A percentile compares a stretch with the other conserved stretches of the same genome.
These are phyloP conservation scores for Drosophila formosana DNA, from an alignment of 2,888 invertebrate species.

Conservation along the genomic window DNA sequence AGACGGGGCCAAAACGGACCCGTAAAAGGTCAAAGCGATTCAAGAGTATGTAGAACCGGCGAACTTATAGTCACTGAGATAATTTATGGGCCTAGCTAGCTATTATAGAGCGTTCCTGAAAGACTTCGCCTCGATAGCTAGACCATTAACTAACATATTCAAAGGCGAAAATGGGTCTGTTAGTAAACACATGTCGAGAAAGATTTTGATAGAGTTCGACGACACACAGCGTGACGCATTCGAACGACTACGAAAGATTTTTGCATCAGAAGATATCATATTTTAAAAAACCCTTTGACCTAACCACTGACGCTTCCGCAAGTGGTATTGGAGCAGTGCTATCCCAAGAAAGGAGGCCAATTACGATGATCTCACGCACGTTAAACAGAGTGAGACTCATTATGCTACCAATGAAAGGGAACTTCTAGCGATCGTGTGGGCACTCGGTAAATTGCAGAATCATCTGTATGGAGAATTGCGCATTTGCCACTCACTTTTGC, in stretches of 20 bases:
- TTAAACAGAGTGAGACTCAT: background rate
- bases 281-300: conserved; percentile 6
- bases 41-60: conserved; percentile 2
- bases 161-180: too few species aligned
- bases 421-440: too few species aligned
- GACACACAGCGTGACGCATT: background rate
- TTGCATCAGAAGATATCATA: conserved; percentile 9
- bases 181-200: too few species aligned
- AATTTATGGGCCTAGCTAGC: conserved; percentile 1
- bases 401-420: conserved; percentile 5
- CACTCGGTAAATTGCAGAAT: background rate
- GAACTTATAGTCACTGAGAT: background rate
- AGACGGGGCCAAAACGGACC: background rate
- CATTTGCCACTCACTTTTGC: conserved; percentile 11
- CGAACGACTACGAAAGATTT: background rate
- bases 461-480: conserved; percentile 1
- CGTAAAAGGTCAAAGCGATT: background rate
- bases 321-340: conserved; percentile 1
- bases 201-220: background rate
- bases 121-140: too few species aligned
- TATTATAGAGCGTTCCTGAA: background rate
- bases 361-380: conserved; percentile 6
- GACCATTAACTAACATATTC: too few species aligned
- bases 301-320: background rate
- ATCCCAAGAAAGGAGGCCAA: background rate